Conservation (phyloP, 2,888 invertebrate genomes). For the Dioctria linearis region DNA sequence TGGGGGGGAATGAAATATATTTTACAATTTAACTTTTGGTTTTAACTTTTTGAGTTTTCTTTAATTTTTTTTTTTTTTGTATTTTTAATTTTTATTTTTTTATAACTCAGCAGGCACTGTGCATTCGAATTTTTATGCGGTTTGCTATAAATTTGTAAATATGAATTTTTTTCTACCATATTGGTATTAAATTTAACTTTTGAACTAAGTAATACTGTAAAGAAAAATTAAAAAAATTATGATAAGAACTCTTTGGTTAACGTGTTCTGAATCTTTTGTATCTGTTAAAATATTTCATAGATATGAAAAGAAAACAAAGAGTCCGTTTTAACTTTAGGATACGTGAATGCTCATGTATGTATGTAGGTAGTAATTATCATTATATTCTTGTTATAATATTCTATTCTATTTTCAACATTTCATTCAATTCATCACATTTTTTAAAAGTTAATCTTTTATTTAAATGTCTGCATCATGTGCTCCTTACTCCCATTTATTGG, state of each 20-base stretch:
- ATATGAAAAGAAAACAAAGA: too few relatives aligned
- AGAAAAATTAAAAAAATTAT: neutral
- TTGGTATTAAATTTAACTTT: neutral
- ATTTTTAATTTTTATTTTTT: slow-evolving; percentile 16
- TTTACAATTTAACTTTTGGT: slow-evolving; percentile 42
- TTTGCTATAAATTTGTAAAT: slow-evolving; percentile 21
- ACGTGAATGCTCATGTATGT: too few relatives aligned
- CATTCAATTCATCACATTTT: too few relatives aligned
- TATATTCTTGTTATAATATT: too few relatives aligned
- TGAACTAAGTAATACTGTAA: slow-evolving; percentile 1
- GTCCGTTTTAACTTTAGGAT: too few relatives aligned
- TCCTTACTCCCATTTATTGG: too few relatives aligned
- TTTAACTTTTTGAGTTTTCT: slow-evolving; percentile 33
- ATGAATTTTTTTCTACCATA: neutral
- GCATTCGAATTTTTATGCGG: slow-evolving; percentile 28
- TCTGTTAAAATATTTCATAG: too few relatives aligned
- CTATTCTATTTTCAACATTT: too few relatives aligned
- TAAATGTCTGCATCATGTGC: too few relatives aligned
- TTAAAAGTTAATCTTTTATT: too few relatives aligned
- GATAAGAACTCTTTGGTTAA: neutral
- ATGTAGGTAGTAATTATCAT: too few relatives aligned
- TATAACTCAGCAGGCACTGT: slow-evolving; percentile 46
- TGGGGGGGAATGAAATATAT: neutral
- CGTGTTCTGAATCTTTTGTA: too few relatives aligned
- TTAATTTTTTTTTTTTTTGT: slow-evolving; percentile 4